Base-by-base conservation (phyloP, 1,140 invertebrate genomes). In the Drosophila fuyamai region DNA sequence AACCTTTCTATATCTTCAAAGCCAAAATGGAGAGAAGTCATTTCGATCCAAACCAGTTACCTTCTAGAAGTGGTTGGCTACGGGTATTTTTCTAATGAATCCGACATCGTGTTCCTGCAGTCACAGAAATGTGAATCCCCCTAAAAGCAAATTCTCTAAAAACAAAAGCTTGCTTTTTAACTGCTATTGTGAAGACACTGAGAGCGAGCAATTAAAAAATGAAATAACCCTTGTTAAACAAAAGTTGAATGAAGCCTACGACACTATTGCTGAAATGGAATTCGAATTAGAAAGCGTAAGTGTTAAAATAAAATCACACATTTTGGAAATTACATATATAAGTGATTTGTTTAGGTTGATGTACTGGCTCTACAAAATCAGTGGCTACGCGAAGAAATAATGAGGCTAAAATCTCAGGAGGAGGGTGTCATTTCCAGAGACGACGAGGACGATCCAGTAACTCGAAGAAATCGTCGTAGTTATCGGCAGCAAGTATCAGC, bases 301-400 rank as follows among this genome's bases (percentile, higher is more conserved):
- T 14, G 7, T n/a, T 4, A 0, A n/a, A 18, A 27, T 32, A 32
- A 32, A 32, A 7, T 6, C 29, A 32, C 29, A 32, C 0, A 32
- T 32, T 32, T 32, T 32, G 0, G 2, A 32, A 32, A 32, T 32
- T 23, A 27, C 3, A 0, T n/a, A 27, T 14, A n/a, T n/a, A n/a
- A 8, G n/a, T 1, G 7, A 8, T 10, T 6, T 29, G 13, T 1
- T 8, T 9, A 43, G 54, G 38, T 43, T 3, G 38, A 56, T 8
- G 1, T 56, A 14, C n/a, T 43, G 23, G 38, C 36, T 12, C n/a
- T 43, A 8, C 38, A 56, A 29, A 56, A 56, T 27, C 54, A 56
- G 4, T 56, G 38, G 54, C 38, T 56, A 14, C 54, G 38, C 38
- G 54, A 56, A 7, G 38, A 56, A 43, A 3, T 56, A 6, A 7